A percentile compares a stretch with the other conserved stretches of the same genome.
These are phyloP conservation scores for Drosophila auraria DNA, from an alignment of 1,140 invertebrate species.

Conservation along the genomic window DNA sequence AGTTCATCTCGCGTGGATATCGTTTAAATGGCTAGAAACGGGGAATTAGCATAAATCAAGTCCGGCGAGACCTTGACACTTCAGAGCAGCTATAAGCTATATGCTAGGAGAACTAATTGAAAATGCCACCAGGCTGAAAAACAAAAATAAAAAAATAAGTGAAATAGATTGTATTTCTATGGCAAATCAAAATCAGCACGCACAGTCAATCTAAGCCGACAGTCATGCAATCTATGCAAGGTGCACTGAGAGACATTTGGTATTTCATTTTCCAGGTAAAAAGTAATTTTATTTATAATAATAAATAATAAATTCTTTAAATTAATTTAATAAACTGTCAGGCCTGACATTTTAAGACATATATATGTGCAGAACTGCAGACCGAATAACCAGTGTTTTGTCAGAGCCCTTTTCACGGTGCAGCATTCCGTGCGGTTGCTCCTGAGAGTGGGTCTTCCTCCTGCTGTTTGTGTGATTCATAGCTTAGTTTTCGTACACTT, in stretches of 20 bases:
- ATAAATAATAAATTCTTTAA: too few relatives aligned
- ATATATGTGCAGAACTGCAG: too few relatives aligned
- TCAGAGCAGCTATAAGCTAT: slow-evolving; percentile 10
- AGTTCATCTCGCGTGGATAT: slow-evolving; percentile 57
- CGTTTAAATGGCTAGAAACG: slow-evolving; percentile 18
- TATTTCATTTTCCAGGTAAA: too few relatives aligned
- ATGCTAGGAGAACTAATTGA: slow-evolving; percentile 60
- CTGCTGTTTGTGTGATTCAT: too few relatives aligned
- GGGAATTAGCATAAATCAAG: slow-evolving; percentile 60
- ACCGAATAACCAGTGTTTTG: too few relatives aligned
- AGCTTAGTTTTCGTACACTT: too few relatives aligned
- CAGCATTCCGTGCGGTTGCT: too few relatives aligned
- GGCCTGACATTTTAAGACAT: too few relatives aligned
- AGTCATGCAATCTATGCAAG: slow-evolving; percentile 50
- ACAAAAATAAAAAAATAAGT: slow-evolving; percentile 1
- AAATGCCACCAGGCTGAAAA: slow-evolving; percentile 46
- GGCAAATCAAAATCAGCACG: slow-evolving; percentile 59
- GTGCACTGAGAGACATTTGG: not conserved
- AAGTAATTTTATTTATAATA: too few relatives aligned
- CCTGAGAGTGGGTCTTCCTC: too few relatives aligned
- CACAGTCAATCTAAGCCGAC: slow-evolving; percentile 63
- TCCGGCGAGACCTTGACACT: slow-evolving; percentile 58
- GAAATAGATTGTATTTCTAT: slow-evolving; percentile 43
- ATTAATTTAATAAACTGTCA: too few relatives aligned
- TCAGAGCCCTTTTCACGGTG: too few relatives aligned